Percentiles rank a stretch among this genome's conserved stretches.
These are phyloP conservation scores for Drosophila ogumai DNA, from an alignment of 1,140 invertebrate species.

Conservation along the genomic window DNA sequence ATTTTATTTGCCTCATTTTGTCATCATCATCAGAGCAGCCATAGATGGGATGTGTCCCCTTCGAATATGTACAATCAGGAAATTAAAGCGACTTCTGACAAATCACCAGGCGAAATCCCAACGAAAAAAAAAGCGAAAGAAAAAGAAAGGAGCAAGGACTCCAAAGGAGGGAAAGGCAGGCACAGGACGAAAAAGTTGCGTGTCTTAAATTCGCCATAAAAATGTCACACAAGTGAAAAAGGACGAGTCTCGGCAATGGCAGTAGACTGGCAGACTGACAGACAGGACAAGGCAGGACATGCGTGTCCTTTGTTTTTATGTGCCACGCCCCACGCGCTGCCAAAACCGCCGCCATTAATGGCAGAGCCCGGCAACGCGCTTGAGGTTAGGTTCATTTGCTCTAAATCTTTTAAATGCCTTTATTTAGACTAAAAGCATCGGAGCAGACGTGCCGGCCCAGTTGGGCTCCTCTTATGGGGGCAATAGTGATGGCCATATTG, in stretches of 20 bases:
- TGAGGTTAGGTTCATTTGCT: slow-evolving; percentile 82
- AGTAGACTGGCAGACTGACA: slow-evolving; percentile 43
- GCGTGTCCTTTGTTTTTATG: slow-evolving; percentile 82
- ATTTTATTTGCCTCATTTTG: slow-evolving; percentile 76
- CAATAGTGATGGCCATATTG: slow-evolving; percentile 1
- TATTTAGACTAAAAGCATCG: slow-evolving; percentile 80
- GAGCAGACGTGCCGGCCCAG: slow-evolving; percentile 18
- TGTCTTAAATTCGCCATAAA: slow-evolving; percentile 81
- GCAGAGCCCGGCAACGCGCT: slow-evolving; percentile 44
- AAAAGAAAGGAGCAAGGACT: not conserved
- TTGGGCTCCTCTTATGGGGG: slow-evolving; percentile 2
- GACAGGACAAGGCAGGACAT: slow-evolving; percentile 62
- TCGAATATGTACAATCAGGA: slow-evolving; percentile 35
- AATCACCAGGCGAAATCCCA: slow-evolving; percentile 50
- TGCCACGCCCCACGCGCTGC: slow-evolving; percentile 56
- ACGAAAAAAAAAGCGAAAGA: slow-evolving; percentile 18
- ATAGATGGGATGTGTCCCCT: slow-evolving; percentile 3
- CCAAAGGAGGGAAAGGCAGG: not conserved
- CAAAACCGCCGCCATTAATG: slow-evolving; percentile 51
- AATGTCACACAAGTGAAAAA: slow-evolving; percentile 69
- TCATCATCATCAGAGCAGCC: slow-evolving; percentile 54
- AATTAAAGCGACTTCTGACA: slow-evolving; percentile 73
- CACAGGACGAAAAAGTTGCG: slow-evolving; percentile 61
- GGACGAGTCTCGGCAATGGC: slow-evolving; percentile 14
- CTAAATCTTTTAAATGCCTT: slow-evolving; percentile 83